phyloP scores from a whole-genome alignment of 2,888 invertebrate species.

The Ormia ochracea region DNA sequence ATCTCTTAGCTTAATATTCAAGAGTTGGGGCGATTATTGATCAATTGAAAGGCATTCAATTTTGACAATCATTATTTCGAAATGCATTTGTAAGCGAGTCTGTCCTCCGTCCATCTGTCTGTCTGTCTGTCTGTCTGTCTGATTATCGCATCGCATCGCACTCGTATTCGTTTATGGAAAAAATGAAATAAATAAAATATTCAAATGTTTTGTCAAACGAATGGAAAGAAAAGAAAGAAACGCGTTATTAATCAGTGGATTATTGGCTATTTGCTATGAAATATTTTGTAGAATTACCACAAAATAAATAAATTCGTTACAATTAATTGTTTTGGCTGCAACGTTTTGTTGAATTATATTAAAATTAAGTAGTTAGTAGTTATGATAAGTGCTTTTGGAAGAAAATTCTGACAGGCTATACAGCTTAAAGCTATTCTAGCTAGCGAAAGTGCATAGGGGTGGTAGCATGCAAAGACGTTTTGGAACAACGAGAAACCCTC shows the following conservation, averaged over 20 bases:
- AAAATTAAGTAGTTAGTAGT: too few relatives aligned
- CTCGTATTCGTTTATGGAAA: neutral
- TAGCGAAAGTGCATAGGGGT: too few relatives aligned
- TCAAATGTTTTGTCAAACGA: slow-evolving; percentile 7
- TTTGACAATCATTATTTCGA: slow-evolving; percentile 13
- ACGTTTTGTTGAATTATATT: neutral
- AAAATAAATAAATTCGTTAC: neutral
- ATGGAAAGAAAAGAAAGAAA: neutral
- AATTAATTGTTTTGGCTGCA: neutral
- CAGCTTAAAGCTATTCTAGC: too few relatives aligned
- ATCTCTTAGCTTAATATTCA: neutral
- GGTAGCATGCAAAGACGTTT: too few relatives aligned
- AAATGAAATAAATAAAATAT: too few relatives aligned
- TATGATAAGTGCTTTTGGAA: too few relatives aligned
- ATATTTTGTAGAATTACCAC: neutral
- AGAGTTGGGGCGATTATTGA: slow-evolving; percentile 14
- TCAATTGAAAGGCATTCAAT: slow-evolving; percentile 20
- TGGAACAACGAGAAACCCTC: too few relatives aligned
- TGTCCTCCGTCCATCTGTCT: too few relatives aligned
- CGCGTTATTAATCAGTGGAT: slow-evolving; percentile 34
- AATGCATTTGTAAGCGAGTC: neutral
- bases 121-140: too few relatives aligned
- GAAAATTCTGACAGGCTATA: too few relatives aligned
- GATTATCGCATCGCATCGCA: neutral
- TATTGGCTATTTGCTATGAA: neutral